Conservation (phyloP, 2,888 invertebrate species). For the Falcaria lacertinaria region DNA sequence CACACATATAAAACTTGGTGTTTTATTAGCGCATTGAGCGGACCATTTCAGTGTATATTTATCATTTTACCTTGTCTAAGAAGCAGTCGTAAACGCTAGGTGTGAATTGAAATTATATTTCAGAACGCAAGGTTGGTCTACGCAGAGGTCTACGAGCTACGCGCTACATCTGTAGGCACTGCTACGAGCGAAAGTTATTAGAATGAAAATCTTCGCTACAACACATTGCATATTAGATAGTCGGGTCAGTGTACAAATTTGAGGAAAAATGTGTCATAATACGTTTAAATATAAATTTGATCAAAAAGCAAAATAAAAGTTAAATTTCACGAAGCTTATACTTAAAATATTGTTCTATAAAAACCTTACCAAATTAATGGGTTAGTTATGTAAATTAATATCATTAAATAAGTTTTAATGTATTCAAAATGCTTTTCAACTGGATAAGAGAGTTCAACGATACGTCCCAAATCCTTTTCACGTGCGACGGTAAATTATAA, state of each 20-base stretch:
- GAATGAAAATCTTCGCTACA: slow-evolving; percentile 50
- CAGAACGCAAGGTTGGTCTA: slow-evolving; percentile 30
- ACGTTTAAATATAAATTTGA: too few relatives aligned
- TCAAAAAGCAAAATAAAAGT: too few relatives aligned
- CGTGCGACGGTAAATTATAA: neutral
- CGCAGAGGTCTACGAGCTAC: slow-evolving; percentile 61
- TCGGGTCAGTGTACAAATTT: neutral
- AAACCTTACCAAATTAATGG: too few relatives aligned
- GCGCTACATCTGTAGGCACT: slow-evolving; percentile 54
- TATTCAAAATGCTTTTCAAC: too few relatives aligned
- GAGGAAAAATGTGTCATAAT: neutral
- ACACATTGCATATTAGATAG: slow-evolving; percentile 5
- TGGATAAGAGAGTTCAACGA: too few relatives aligned
- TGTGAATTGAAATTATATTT: slow-evolving; percentile 9
- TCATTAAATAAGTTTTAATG: too few relatives aligned
- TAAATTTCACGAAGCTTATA: too few relatives aligned
- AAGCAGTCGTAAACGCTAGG: neutral
- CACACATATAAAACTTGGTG: neutral
- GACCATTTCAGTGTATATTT: neutral
- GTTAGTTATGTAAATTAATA: too few relatives aligned
- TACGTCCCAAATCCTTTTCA: too few relatives aligned
- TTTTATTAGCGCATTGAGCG: neutral
- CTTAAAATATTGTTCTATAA: too few relatives aligned
- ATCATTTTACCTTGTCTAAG: neutral
- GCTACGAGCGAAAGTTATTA: slow-evolving; percentile 51